Evolutionary conservation across 2,888 invertebrate genomes (phyloP).

Genomic region (Busseola fusca): DNA sequence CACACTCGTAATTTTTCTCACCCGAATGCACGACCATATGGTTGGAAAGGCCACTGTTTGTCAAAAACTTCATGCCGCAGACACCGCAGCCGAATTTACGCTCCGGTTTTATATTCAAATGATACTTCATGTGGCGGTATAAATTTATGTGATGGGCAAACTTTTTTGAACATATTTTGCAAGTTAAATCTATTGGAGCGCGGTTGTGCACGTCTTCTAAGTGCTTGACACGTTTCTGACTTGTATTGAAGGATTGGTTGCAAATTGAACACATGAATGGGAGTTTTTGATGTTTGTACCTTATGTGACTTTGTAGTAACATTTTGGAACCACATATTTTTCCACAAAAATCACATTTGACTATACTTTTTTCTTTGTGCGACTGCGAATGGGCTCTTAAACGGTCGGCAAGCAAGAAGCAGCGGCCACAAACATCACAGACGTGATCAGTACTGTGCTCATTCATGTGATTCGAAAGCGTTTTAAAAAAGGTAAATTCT

Average conservation of each 20-base stretch:
- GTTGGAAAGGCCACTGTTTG: conserved; percentile 25
- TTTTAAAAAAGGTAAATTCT: conserved; percentile 73
- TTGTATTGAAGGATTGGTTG: conserved; percentile 44
- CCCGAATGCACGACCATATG: conserved; percentile 58
- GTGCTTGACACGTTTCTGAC: conserved; percentile 46
- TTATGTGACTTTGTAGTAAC: conserved; percentile 62
- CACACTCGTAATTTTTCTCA: conserved; percentile 77
- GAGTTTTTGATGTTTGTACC: conserved; percentile 70
- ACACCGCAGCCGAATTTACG: conserved; percentile 44
- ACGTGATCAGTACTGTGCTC: conserved; percentile 79
- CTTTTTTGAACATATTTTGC: conserved; percentile 56
- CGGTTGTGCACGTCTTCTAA: conserved; percentile 58
- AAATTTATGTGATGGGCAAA: conserved; percentile 49
- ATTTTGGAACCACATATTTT: conserved; percentile 50
- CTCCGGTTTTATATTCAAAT: conserved; percentile 45
- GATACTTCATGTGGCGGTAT: conserved; percentile 53
- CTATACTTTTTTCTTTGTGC: conserved; percentile 40
- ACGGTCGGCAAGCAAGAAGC: conserved; percentile 69
- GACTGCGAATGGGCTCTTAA: conserved; percentile 51
- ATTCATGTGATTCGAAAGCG: conserved; percentile 78
- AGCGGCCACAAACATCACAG: conserved; percentile 81
- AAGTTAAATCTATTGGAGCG: conserved; percentile 53
- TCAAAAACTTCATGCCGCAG: conserved; percentile 54
- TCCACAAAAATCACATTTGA: conserved; percentile 56
- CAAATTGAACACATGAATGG: conserved; percentile 60